Evolutionary conservation across 1,140 invertebrate genomes (phyloP).

Genomic region (Brachionus calyciflorus): DNA sequence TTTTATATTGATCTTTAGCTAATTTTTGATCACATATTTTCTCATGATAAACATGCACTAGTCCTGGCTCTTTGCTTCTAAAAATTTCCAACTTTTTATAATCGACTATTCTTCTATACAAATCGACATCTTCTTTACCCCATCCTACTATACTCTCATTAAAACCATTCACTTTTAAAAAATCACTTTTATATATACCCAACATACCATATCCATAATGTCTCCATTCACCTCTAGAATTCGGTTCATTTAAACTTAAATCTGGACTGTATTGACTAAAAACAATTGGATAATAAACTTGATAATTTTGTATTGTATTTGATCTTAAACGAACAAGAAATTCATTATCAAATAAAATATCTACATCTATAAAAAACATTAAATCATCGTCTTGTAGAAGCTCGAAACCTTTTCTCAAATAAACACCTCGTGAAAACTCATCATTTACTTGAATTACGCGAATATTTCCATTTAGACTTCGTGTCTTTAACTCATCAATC

Average conservation of each 20-base stretch:
- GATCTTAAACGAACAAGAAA: slow-evolving; percentile 58
- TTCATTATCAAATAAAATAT: slow-evolving; percentile 59
- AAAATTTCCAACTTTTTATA: slow-evolving; percentile 67
- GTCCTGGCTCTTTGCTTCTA: slow-evolving; percentile 75
- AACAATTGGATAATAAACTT: slow-evolving; percentile 95
- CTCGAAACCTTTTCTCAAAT: too few species aligned
- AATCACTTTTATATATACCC: slow-evolving; percentile 82
- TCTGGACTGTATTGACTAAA: slow-evolving; percentile 82
- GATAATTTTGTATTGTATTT: slow-evolving; percentile 73
- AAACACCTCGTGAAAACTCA: too few species aligned
- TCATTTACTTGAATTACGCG: too few species aligned
- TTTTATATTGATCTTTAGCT: too few species aligned
- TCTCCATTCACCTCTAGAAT: slow-evolving; percentile 93
- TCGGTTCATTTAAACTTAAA: slow-evolving; percentile 64
- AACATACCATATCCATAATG: slow-evolving; percentile 96
- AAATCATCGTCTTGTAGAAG: too few species aligned
- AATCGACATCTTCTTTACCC: slow-evolving; percentile 64
- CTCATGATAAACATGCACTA: slow-evolving; percentile 90
- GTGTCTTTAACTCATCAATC: too few species aligned
- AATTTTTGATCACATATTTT: slow-evolving; percentile 75
- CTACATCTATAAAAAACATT: slow-evolving; percentile 70
- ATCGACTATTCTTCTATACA: slow-evolving; percentile 77
- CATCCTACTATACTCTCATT: slow-evolving; percentile 75
- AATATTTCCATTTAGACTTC: too few species aligned
- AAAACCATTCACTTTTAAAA: slow-evolving; percentile 70